Evolutionary conservation across 1,140 invertebrate species (phyloP).

Genomic region (Euschistus heros): DNA sequence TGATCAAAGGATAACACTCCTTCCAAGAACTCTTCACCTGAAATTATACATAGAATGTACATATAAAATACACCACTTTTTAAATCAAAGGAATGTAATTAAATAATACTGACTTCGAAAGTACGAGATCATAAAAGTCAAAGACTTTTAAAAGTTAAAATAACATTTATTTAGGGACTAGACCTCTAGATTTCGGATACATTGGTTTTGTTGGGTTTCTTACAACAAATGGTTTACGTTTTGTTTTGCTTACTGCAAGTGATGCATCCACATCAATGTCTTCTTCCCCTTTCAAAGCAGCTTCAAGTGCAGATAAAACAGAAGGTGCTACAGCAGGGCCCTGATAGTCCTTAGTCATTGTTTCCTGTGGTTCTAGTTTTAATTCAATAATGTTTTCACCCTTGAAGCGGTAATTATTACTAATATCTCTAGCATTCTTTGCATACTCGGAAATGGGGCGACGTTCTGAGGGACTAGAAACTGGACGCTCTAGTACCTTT

Average conservation of each 20-base stretch:
- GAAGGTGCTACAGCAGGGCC: slow-evolving; percentile 57
- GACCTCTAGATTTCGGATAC: slow-evolving; percentile 46
- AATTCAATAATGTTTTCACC: slow-evolving; percentile 71
- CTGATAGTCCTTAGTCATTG: slow-evolving; percentile 70
- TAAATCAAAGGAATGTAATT: slow-evolving; percentile 13
- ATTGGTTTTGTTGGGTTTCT: slow-evolving; percentile 27
- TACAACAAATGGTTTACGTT: neutral
- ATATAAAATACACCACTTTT: neutral
- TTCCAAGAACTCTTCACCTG: slow-evolving; percentile 1
- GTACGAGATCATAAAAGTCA: slow-evolving; percentile 8
- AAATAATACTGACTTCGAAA: slow-evolving; percentile 9
- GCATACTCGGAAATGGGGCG: slow-evolving; percentile 33
- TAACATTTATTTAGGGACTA: slow-evolving; percentile 45
- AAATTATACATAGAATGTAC: neutral
- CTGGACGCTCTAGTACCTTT: slow-evolving; percentile 24
- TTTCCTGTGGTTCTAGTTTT: slow-evolving; percentile 65
- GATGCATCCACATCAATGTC: slow-evolving; percentile 60
- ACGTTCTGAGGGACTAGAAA: slow-evolving; percentile 24
- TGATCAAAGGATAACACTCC: slow-evolving; percentile 1
- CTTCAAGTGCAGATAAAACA: slow-evolving; percentile 60
- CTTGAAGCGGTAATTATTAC: slow-evolving; percentile 19
- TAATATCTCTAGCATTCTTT: slow-evolving; percentile 13
- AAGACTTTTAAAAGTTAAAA: slow-evolving; percentile 10
- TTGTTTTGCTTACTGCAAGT: slow-evolving; percentile 26
- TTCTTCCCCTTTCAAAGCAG: slow-evolving; percentile 57